Conservation (phyloP, 2,888 invertebrate genomes). For the Villa cingulata region DNA sequence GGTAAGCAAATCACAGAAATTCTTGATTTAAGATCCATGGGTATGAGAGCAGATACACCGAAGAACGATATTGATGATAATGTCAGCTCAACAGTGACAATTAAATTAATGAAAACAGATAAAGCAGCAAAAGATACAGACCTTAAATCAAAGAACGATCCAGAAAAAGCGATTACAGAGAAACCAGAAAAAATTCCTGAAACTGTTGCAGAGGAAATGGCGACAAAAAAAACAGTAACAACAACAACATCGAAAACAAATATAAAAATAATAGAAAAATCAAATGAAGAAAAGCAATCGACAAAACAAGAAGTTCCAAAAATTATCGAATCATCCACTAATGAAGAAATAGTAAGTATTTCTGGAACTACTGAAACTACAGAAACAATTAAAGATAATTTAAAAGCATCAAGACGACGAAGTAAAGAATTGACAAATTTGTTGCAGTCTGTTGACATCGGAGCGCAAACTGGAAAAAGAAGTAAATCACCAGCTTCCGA, state of each 20-base stretch:
- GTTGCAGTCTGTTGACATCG: background rate
- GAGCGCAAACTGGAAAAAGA: no score
- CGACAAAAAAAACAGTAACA: background rate
- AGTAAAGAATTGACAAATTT: background rate
- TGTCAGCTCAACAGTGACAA: slow-evolving; percentile 1
- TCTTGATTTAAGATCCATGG: no score
- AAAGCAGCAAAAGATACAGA: background rate
- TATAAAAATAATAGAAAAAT: no score
- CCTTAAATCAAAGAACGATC: background rate
- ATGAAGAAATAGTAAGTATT: background rate
- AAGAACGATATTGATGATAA: slow-evolving; percentile 1
- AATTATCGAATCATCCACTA: background rate
- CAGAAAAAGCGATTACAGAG: no score
- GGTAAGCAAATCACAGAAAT: background rate
- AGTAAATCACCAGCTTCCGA: background rate
- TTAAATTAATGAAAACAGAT: background rate
- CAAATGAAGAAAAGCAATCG: no score
- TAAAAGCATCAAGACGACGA: background rate
- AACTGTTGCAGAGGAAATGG: background rate
- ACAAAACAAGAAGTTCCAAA: no score
- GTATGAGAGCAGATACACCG: no score
- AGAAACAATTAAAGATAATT: background rate
- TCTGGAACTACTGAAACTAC: background rate
- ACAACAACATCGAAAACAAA: background rate
- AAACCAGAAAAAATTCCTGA: background rate